Evolutionary conservation across 1,140 invertebrate species (phyloP), one percentile per base, ranked within the genome.

Genomic region (Dermatophagoides farinae): DNA sequence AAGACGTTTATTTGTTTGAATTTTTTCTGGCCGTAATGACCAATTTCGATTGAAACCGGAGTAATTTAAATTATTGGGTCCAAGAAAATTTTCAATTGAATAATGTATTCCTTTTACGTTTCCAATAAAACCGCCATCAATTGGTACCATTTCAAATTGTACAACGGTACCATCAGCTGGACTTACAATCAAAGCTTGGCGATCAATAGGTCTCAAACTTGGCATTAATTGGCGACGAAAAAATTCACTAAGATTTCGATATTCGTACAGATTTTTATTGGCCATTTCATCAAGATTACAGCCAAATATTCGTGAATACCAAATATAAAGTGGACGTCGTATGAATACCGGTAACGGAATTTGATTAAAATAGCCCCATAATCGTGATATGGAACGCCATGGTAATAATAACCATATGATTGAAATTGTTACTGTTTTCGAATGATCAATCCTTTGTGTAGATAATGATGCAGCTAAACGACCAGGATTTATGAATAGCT

Each of bases 101-200:
- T 97, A 98, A 8, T 85, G 90, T 0, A 97, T 83, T 20, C 91
- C 91, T 76, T 98, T 97, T 0, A 95, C 86, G 76, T 90, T 91
- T 70, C 97, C 90, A 51, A 97, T 80, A 51, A 80, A 76, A 44
- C 85, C 84, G 41, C 82, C 82, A 40, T 81, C 77, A 0, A 95
- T 85, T 22, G 80, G 79, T 14, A 55, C n/a, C 31, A 38, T 44
- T 37, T 92, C 91, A 71, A 83, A 86, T 71, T 92, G 84, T 22
- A 97, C 71, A 11, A 98, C 80, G 60, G 77, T 84, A 4, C 95
- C 95, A 74, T 99, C 92, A 62, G 86, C 85, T 0, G 92, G 92
- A 18, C 88, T 89, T 1, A 92, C 81, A 11, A 37, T 23, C 51
- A 37, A 39, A 20, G 31, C 55, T n/a, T 25, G 10, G 18, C 18